phyloP scores from a whole-genome alignment of 2,888 invertebrate genomes.

The Hydroisotoma schaefferi region DNA sequence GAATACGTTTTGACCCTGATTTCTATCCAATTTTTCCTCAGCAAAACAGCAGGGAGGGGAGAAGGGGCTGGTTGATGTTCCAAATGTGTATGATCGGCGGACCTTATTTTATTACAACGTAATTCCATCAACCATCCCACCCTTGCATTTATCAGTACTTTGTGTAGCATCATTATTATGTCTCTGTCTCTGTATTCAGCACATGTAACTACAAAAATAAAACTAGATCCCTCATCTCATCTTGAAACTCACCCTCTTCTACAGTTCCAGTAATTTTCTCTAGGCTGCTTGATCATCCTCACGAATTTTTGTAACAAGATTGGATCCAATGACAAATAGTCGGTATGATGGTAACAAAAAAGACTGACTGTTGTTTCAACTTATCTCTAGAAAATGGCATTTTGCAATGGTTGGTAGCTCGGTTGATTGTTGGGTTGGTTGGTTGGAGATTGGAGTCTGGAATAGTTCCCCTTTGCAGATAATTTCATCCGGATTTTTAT shows the following conservation, averaged over 20 bases:
- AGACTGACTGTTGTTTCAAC: neutral
- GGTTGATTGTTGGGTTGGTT: too few relatives aligned
- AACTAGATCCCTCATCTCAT: neutral
- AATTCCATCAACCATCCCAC: neutral
- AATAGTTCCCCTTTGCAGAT: neutral
- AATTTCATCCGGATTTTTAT: neutral
- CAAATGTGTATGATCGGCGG: too few relatives aligned
- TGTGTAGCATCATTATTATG: constrained; percentile 12
- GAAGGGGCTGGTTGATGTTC: neutral
- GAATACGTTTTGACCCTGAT: constrained; percentile 24
- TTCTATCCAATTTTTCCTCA: constrained; percentile 5
- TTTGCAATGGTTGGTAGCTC: constrained; percentile 7
- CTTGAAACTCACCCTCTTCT: constrained; percentile 6
- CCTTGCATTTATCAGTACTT: too few relatives aligned
- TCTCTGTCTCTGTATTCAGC: constrained; percentile 10
- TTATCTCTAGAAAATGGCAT: neutral
- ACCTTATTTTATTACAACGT: constrained; percentile 1
- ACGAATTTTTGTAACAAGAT: neutral
- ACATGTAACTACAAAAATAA: constrained; percentile 8
- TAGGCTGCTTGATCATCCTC: neutral
- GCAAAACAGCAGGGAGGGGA: neutral
- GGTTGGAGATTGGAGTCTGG: neutral
- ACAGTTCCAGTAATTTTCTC: constrained; percentile 1
- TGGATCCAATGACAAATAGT: neutral
- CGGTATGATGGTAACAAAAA: neutral